These are phyloP conservation scores for Hemistola chrysoprasaria DNA, from an alignment of 2,888 invertebrate genomes.

Conservation along the genomic window DNA sequence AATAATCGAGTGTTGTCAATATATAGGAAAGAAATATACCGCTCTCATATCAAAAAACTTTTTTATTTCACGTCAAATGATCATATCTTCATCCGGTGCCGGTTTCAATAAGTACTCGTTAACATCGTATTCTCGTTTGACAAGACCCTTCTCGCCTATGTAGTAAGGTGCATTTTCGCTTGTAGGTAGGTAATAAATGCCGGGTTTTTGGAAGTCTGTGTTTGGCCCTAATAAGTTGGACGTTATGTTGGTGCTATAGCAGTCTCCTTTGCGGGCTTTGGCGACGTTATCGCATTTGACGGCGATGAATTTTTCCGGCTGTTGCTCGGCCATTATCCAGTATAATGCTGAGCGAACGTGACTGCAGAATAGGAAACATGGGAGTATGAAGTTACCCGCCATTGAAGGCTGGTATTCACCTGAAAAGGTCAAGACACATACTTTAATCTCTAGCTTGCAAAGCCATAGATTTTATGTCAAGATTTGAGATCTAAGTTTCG, in stretches of 20 bases:
- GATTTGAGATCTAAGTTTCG: too few species aligned
- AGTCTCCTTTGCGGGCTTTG: slow-evolving; percentile 54
- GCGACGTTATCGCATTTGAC: slow-evolving; percentile 54
- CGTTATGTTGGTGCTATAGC: slow-evolving; percentile 42
- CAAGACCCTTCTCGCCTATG: slow-evolving; percentile 52
- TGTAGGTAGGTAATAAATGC: slow-evolving; percentile 65
- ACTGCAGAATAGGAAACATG: slow-evolving; percentile 67
- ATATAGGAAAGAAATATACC: slow-evolving; percentile 53
- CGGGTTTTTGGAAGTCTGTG: slow-evolving; percentile 60
- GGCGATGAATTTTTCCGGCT: slow-evolving; percentile 57
- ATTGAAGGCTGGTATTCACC: slow-evolving; percentile 67
- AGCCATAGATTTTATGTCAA: too few species aligned
- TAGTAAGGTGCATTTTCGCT: slow-evolving; percentile 52
- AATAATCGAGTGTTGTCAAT: slow-evolving; percentile 58
- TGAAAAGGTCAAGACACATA: slow-evolving; percentile 32
- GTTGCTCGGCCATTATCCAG: slow-evolving; percentile 49
- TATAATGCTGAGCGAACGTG: slow-evolving; percentile 61
- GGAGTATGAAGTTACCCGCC: slow-evolving; percentile 54
- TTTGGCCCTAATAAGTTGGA: slow-evolving; percentile 58
- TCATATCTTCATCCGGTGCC: slow-evolving; percentile 55
- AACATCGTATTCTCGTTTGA: slow-evolving; percentile 41
- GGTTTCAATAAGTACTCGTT: slow-evolving; percentile 53
- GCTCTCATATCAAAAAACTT: slow-evolving; percentile 39
- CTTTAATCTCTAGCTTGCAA: background rate
- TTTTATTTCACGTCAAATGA: slow-evolving; percentile 44